Conservation (phyloP, 2,888 invertebrate genomes). For the Spisula subtruncata region DNA sequence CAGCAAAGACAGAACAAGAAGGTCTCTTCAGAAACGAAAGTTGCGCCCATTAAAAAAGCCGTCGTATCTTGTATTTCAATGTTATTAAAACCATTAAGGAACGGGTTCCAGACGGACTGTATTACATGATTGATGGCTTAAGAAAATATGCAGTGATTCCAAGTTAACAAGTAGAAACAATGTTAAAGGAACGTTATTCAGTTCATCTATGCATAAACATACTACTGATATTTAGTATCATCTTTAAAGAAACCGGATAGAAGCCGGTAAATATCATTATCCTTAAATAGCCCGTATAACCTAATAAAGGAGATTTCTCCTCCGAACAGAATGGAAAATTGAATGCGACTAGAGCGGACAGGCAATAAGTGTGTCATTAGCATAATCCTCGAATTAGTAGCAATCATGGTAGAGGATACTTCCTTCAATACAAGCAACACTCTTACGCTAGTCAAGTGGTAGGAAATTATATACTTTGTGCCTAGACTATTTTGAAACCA, state of each 20-base stretch:
- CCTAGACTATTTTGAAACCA: constrained; percentile 26
- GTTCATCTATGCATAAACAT: background rate
- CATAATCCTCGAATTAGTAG: constrained; percentile 29
- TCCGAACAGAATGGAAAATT: constrained; percentile 9
- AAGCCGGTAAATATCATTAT: background rate
- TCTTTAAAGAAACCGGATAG: background rate
- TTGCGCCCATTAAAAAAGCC: too few species aligned
- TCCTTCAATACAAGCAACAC: constrained; percentile 19
- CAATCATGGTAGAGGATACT: constrained; percentile 29
- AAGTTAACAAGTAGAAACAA: too few species aligned
- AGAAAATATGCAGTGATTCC: too few species aligned
- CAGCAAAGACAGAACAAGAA: too few species aligned
- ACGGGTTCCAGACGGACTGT: too few species aligned
- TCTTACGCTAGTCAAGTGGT: background rate
- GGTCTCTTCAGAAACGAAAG: too few species aligned
- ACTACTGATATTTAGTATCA: background rate
- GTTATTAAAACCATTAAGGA: too few species aligned
- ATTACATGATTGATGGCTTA: too few species aligned
- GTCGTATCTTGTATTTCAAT: too few species aligned
- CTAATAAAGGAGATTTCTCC: constrained; percentile 4
- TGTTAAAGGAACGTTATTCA: background rate
- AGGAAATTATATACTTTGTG: constrained; percentile 24
- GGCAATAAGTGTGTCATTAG: constrained; percentile 41
- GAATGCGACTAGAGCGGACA: constrained; percentile 6
- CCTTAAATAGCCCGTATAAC: constrained; percentile 20